A percentile compares a stretch with the other conserved stretches of the same genome.
phyloP scores from a whole-genome alignment of 2,113 vertebrate species.

The Pogonocichla stellata region DNA sequence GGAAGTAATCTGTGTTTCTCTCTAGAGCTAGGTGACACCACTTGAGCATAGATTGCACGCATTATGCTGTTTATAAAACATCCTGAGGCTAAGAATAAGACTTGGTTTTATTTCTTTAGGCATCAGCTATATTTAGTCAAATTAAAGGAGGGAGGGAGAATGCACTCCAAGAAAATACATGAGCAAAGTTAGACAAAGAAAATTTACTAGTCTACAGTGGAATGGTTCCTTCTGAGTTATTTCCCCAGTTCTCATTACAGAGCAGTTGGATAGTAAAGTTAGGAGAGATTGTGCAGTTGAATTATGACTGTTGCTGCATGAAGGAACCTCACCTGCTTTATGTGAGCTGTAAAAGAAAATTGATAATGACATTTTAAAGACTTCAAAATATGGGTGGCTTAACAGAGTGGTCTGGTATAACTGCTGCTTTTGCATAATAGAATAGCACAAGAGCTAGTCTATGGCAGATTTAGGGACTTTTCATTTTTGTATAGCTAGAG shows the following conservation, averaged over 20 bases:
- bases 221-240: constrained; percentile 28
- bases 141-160: background rate
- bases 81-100: background rate
- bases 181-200: background rate
- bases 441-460: background rate
- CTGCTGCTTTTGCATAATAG: background rate
- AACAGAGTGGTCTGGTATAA: background rate
- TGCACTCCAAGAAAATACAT: background rate
- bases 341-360: constrained; percentile 50
- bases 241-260: constrained; percentile 9
- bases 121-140: constrained; percentile 5
- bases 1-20: background rate
- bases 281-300: background rate
- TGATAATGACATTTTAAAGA: constrained; percentile 47
- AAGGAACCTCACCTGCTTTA: constrained; percentile 36
- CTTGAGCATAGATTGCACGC: background rate
- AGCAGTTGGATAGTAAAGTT: constrained; percentile 20
- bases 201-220: constrained; percentile 24
- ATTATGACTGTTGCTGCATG: constrained; percentile 3
- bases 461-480: background rate
- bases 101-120: constrained; percentile 20
- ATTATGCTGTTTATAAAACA: background rate
- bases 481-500: background rate
- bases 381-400: constrained; percentile 11
- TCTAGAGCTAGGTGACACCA: background rate